Conservation (phyloP, 2,113 vertebrate species). For the Sialia sialis region DNA sequence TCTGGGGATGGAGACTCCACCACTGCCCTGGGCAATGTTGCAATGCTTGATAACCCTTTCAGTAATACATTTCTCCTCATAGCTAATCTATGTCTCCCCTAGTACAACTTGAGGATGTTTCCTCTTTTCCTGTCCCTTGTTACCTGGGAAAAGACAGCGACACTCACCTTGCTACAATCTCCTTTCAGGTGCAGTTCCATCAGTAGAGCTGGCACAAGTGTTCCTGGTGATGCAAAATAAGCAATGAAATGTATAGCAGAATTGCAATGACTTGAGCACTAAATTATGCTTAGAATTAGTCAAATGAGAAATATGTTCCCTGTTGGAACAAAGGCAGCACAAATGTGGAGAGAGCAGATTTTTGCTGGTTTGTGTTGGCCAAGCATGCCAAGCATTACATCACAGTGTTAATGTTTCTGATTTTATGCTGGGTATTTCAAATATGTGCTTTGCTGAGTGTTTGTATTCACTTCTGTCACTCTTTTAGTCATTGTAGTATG, state of each 20-base stretch:
- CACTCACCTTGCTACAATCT: fast-evolving
- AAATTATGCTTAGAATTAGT: background rate
- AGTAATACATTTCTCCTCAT: background rate
- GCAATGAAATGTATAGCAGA: background rate
- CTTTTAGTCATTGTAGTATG: background rate
- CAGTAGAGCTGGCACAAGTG: background rate
- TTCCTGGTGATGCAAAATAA: background rate
- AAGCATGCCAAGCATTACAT: background rate
- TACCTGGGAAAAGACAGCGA: background rate
- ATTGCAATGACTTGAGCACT: background rate
- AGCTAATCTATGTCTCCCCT: background rate
- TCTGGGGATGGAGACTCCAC: background rate
- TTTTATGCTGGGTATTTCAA: background rate
- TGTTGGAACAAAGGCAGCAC: background rate
- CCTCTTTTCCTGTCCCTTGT: background rate
- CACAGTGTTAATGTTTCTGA: background rate
- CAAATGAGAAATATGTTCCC: background rate
- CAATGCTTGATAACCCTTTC: background rate
- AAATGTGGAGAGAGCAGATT: background rate
- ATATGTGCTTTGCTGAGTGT: background rate
- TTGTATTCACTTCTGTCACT: background rate
- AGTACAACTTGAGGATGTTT: background rate
- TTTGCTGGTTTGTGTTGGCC: background rate
- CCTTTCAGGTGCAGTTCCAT: background rate
- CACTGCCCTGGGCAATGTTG: background rate